Evolutionary conservation across 2,888 invertebrate species (phyloP), one percentile per base, ranked within the genome.

Genomic region (Xanthia togata): DNA sequence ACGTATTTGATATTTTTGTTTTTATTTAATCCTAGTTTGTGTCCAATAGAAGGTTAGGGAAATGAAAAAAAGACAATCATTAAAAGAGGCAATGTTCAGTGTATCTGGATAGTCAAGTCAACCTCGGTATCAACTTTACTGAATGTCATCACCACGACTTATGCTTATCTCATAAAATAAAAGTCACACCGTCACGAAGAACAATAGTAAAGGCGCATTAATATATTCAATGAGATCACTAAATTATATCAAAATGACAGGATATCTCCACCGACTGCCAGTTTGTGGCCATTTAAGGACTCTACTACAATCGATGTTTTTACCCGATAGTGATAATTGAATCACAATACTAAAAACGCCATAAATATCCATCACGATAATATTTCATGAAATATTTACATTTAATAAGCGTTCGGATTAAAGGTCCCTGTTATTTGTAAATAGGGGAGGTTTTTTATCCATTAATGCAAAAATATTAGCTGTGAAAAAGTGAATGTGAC

Each of bases 401-500:
- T 96, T 96, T 96, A 96, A 96, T 97, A 96, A 96, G 96, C 94
- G 92, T 89, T 89, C 89, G 91, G 96, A 96, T 96, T 96, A 97
- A 96, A 96, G 97, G 96, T 96, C 96, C 92, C 92, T 92, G 92
- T 92, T 94, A 93, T 94, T 94, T 93, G 94, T 93, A 95, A 96
- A 96, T 95, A 96, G 96, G 96, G 95, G 94, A 92, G 85, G 89
- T 89, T 93, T 95, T 94, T 94, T 91, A 87, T 87, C 83, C 90
- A 89, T 89, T 87, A 89, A 89, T 83, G 88, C 89, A 91, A 89
- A 91, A 91, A 89, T 89, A 89, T 90, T 89, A 79, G 83, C 81
- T 85, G 81, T 78, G 90, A 91, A 89, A 90, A 88, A 91, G 91
- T 90, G 91, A 88, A 88, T 81, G 79, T 73, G 78, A 84, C 88